A percentile compares a stretch with the other conserved stretches of the same genome.
phyloP scores from a whole-genome alignment of 2,888 invertebrate species.

The Zaprionus obscuricornis region DNA sequence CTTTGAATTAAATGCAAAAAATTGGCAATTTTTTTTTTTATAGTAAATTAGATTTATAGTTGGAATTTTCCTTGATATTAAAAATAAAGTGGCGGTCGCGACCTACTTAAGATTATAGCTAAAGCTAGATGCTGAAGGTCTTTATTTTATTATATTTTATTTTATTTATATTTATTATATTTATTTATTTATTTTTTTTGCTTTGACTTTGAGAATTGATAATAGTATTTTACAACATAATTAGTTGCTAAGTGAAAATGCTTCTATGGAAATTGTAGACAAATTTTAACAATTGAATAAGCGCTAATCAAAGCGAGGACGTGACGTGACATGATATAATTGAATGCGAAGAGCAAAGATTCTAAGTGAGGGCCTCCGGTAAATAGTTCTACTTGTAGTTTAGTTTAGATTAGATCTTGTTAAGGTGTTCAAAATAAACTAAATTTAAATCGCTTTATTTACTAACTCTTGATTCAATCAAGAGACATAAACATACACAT shows the following conservation, averaged over 20 bases:
- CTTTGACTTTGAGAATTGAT: slow-evolving; percentile 16
- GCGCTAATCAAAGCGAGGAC: slow-evolving; percentile 48
- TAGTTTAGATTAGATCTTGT: slow-evolving; percentile 49
- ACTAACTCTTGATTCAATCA: slow-evolving; percentile 69
- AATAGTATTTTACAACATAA: too few relatives aligned
- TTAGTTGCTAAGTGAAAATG: slow-evolving; percentile 29
- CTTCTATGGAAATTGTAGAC: slow-evolving; percentile 9
- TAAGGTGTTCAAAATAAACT: slow-evolving; percentile 68
- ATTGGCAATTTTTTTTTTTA: too few relatives aligned
- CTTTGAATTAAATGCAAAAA: too few relatives aligned
- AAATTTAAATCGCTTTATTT: slow-evolving; percentile 65
- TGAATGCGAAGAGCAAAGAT: too few relatives aligned
- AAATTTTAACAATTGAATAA: slow-evolving; percentile 63
- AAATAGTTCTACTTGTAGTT: slow-evolving; percentile 30
- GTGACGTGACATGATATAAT: slow-evolving; percentile 13
- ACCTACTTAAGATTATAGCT: slow-evolving; percentile 46
- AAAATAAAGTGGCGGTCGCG: slow-evolving; percentile 17
- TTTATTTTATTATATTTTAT: slow-evolving; percentile 4
- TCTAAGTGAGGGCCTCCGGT: too few relatives aligned
- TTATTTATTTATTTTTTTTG: too few relatives aligned
- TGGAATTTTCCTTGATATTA: too few relatives aligned
- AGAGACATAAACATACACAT: slow-evolving; percentile 25
- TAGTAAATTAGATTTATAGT: too few relatives aligned
- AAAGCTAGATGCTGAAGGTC: slow-evolving; percentile 49
- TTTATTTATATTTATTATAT: too few relatives aligned